Evolutionary conservation across 2,888 invertebrate species (phyloP).

Genomic region (Atethmia centrago): DNA sequence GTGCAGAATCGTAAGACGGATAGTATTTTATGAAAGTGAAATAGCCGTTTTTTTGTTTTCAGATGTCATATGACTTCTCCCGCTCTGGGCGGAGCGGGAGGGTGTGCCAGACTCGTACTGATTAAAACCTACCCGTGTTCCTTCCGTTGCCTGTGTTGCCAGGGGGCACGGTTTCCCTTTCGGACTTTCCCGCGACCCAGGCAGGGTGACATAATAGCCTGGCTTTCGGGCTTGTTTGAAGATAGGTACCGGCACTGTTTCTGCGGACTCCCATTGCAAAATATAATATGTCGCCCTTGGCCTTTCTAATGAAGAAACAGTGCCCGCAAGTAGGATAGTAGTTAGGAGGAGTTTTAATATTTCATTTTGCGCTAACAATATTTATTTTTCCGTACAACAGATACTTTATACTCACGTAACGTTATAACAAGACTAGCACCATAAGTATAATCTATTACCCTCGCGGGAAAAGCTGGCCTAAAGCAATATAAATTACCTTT

Average conservation of each 20-base stretch:
- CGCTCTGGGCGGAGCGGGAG: no score
- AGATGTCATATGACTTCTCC: no score
- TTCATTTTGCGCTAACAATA: constrained; percentile 48
- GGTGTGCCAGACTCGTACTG: no score
- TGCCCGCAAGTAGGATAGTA: constrained; percentile 10
- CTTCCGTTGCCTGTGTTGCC: no score
- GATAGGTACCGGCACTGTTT: no score
- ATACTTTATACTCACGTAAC: constrained; percentile 60
- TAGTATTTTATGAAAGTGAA: not conserved
- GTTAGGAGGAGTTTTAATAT: constrained; percentile 46
- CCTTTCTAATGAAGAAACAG: constrained; percentile 19
- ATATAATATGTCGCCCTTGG: not conserved
- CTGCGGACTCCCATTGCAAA: not conserved
- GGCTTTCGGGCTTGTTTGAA: not conserved
- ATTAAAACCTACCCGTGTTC: no score
- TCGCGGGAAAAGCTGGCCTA: constrained; percentile 62
- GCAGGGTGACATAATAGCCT: no score
- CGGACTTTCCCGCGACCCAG: no score
- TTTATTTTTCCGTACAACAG: constrained; percentile 56
- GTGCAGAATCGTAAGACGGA: not conserved
- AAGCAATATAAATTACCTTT: constrained; percentile 68
- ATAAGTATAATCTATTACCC: constrained; percentile 67
- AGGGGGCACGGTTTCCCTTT: no score
- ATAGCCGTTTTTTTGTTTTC: no score
- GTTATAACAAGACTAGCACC: constrained; percentile 59